phyloP scores from a whole-genome alignment of 2,888 invertebrate genomes.

The Therioaphis trifolii region DNA sequence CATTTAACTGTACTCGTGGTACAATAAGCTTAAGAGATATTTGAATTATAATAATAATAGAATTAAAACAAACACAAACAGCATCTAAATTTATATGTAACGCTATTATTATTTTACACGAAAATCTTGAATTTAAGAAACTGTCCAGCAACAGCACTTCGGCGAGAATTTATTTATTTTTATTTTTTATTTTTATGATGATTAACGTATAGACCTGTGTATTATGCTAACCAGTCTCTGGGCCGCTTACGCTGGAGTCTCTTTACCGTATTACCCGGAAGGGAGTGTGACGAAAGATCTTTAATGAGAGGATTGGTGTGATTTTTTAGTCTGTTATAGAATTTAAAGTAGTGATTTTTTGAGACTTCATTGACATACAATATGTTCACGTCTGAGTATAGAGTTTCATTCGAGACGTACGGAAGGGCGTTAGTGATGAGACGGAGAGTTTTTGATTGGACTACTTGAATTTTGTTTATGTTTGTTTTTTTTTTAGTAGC shows the following conservation, averaged over 20 bases:
- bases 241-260: constrained; percentile 13
- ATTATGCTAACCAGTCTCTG: background rate
- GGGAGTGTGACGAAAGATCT: constrained; percentile 14
- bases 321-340: constrained; percentile 1
- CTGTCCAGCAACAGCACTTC: too few relatives aligned
- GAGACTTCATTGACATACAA: constrained; percentile 6
- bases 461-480: constrained; percentile 29
- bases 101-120: too few relatives aligned
- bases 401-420: constrained; percentile 43
- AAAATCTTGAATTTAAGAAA: too few relatives aligned
- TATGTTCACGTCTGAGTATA: constrained; percentile 26
- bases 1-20: too few relatives aligned
- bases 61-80: too few relatives aligned
- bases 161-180: too few relatives aligned
- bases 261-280: background rate
- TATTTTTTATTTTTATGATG: too few relatives aligned
- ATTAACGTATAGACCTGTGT: too few relatives aligned
- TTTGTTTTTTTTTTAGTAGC: constrained; percentile 58
- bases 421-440: constrained; percentile 33
- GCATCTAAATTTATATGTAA: too few relatives aligned
- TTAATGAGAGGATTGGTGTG: background rate
- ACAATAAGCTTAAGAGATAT: too few relatives aligned
- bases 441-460: constrained; percentile 21
- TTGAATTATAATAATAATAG: too few relatives aligned
- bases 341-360: constrained; percentile 21